Evolutionary conservation across 2,797 vertebrate species (phyloP).

Genomic region (Chaunax sp.): DNA sequence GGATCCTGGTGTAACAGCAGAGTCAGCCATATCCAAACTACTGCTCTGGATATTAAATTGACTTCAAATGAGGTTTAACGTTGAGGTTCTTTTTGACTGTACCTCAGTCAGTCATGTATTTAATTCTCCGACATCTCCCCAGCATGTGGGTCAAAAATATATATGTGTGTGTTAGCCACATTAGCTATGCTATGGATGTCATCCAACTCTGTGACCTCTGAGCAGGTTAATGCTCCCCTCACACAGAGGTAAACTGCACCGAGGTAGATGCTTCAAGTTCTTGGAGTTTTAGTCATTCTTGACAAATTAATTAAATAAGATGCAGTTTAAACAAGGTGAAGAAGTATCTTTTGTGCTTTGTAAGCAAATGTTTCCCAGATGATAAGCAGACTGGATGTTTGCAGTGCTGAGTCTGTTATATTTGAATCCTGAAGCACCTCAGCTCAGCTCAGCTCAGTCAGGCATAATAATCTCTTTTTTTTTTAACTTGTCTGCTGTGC

Average conservation of each 20-base stretch:
- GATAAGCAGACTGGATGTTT: slow-evolving; percentile 10
- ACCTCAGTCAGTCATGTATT: too few relatives aligned
- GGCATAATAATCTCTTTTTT: neutral
- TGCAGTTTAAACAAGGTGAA: too few relatives aligned
- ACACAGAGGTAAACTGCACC: neutral
- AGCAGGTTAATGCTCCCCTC: neutral
- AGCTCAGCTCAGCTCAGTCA: neutral
- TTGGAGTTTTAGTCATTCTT: neutral
- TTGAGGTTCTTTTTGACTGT: too few relatives aligned
- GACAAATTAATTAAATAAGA: slow-evolving; percentile 1
- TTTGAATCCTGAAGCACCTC: neutral
- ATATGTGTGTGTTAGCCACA: too few relatives aligned
- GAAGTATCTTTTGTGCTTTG: slow-evolving; percentile 2
- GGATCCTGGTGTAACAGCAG: too few relatives aligned
- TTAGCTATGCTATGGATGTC: too few relatives aligned
- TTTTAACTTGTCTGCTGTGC: neutral
- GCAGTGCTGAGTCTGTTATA: too few relatives aligned
- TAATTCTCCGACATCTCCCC: too few relatives aligned
- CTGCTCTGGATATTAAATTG: too few relatives aligned
- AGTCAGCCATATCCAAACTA: too few relatives aligned
- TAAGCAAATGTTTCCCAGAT: slow-evolving; percentile 20
- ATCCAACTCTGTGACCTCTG: neutral
- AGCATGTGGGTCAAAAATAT: too few relatives aligned
- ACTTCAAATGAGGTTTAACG: too few relatives aligned
- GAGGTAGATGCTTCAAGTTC: neutral